Evolutionary conservation across 2,113 vertebrate genomes (phyloP), one percentile per base, ranked within the genome.

Genomic region (Sinocyclocheilus grahami): DNA sequence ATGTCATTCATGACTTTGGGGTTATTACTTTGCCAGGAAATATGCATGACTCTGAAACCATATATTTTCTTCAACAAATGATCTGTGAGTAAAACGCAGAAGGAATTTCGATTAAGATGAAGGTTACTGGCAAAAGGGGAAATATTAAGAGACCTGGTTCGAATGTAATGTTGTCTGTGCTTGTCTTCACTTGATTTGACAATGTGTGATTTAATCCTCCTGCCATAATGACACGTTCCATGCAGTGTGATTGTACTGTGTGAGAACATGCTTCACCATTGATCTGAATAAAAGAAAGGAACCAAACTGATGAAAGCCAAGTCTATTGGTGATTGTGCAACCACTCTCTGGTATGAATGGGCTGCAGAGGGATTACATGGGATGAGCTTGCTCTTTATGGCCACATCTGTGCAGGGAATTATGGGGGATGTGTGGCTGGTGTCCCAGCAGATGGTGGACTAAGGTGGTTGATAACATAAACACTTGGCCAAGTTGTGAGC

Each of bases 201-300:
- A 58, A 46, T 60, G 83, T 69, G 72, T n/a, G 9, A 16, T 82
- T 88, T 58, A 82, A 69, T 88, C 72, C 63, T 53, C 27, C 58
- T 10, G 27, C 75, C 67, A 72, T 20, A 60, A 63, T 1, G 42
- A 53, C n/a, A 24, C 20, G 24, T 24, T 63, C 60, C 71, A 13
- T 42, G 13, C 48, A 67, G 11, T 12, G 46, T 11, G 46, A 48
- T 12, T 48, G 24, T 86, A 42, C 82, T 85, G 69, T 72, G 72
- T 69, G 63, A 53, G 67, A 85, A 78, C 60, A 86, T 86, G 79
- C 62, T 78, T 83, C 42, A 37, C 72, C 42, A 72, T 58, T 83
- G 84, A 83, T 84, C 84, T 86, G 72, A 86, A 80, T 86, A 84
- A 86, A 84, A 48, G 60, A 65, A 63, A 55, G 42, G 27, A 78